A percentile compares a stretch with the other conserved stretches of the same genome.
Evolutionary conservation across 1,140 invertebrate genomes (phyloP).

Genomic region (Saxidomus purpurata): DNA sequence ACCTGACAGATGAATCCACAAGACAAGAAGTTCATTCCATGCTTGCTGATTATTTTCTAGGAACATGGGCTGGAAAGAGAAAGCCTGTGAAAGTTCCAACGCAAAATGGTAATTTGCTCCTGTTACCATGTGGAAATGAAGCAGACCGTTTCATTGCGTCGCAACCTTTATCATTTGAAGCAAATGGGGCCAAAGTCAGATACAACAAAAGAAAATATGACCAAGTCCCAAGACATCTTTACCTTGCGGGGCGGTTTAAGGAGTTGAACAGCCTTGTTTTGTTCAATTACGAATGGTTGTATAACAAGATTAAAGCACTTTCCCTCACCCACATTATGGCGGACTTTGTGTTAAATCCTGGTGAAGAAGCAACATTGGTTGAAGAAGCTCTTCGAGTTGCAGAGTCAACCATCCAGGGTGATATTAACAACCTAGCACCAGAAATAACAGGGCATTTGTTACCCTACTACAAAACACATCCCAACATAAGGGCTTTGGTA

Average conservation of each 20-base stretch:
- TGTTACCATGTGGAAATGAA: constrained; percentile 48
- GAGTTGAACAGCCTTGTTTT: constrained; percentile 82
- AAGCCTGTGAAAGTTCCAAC: constrained; percentile 71
- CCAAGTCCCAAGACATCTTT: constrained; percentile 82
- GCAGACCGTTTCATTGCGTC: constrained; percentile 77
- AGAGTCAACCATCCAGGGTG: constrained; percentile 74
- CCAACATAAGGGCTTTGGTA: constrained; percentile 81
- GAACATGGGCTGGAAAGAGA: constrained; percentile 76
- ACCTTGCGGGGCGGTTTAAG: constrained; percentile 75
- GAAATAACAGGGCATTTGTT: constrained; percentile 82
- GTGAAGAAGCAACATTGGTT: constrained; percentile 79
- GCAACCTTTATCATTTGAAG: constrained; percentile 81
- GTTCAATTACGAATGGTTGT: constrained; percentile 85
- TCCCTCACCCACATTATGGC: constrained; percentile 82
- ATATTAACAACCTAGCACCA: constrained; percentile 81
- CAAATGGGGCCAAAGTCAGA: constrained; percentile 51
- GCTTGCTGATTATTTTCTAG: constrained; percentile 84
- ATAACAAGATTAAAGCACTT: constrained; percentile 83
- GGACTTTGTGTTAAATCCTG: constrained; percentile 81
- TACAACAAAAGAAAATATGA: constrained; percentile 84
- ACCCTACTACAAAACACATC: constrained; percentile 80
- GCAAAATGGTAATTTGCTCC: background rate
- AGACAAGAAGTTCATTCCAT: constrained; percentile 76
- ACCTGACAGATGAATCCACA: constrained; percentile 67
- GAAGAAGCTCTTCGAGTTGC: constrained; percentile 79